Base-by-base conservation (phyloP, 2,888 invertebrate genomes). In the Julus scanicus region DNA sequence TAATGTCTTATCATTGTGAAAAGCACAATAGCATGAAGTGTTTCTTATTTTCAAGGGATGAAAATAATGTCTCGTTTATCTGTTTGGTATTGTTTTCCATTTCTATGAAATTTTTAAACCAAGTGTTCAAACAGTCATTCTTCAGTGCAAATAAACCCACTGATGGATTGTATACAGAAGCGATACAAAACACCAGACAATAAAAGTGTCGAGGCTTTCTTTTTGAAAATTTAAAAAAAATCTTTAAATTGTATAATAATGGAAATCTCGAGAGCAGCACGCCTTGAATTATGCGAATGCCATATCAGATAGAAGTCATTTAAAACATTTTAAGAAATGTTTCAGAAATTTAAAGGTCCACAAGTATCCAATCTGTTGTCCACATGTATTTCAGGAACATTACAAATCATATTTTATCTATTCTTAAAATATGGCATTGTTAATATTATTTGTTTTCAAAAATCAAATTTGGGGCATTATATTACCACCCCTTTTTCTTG, bases 231-330 rank as follows among this genome's bases (percentile, higher is more conserved):
- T 8, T 17, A 63, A n/a, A 71, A 71, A 63, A 71, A 71, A 20
- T 71, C 20, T 20, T 20, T 8, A 20, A 71, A 71, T 71, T 20
- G 20, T 20, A 71, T 20, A 71, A 71, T 71, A 71, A 71, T 20
- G 71, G 6, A 71, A 71, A 20, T 71, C 63, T 63, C 20, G 71
- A 63, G 63, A 63, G 71, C 71, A 29, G 71, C 71, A 71, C 71
- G 71, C 20, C 20, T n/a, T 71, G 71, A 71, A n/a, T 71, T 71
- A 5, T 71, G 71, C 71, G 20, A 63, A 71, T 20, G 71, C 29
- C 71, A 71, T n/a, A 71, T 71, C 71, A 29, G 71, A n/a, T n/a
- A 71, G 8, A 71, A 71, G 71, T 71, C 71, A 71, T 71, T 71
- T 71, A 71, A 71, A 63, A 71, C 11, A 8, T 20, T 8, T 29